Evolutionary conservation across 1,140 invertebrate genomes (phyloP), one percentile per base, ranked within the genome.

Genomic region (Rhagoletis pomonella): DNA sequence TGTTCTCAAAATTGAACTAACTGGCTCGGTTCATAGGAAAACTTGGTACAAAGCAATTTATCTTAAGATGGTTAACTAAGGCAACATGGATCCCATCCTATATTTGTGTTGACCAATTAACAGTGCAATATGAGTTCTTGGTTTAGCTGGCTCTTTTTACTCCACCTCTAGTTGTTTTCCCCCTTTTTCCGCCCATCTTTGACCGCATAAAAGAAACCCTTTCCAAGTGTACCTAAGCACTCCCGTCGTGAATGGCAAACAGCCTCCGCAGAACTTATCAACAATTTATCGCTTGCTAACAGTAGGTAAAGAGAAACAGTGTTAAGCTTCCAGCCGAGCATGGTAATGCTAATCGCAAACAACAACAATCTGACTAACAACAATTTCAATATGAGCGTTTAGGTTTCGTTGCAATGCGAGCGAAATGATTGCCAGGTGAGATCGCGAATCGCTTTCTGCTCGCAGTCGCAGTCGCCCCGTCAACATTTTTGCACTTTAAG

Each of bases 371-470:
- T 17, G 12, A 62, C 4, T n/a, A 4, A 62, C 60, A 62, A 14
- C 60, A 62, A 62, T 14, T 1, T 17, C 17, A 14, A 62, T n/a
- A 62, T 1, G 4, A 62, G 10, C 60, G 4, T n/a, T 17, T 47
- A 44, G 2, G 9, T 12, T 29, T 44, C n/a, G 42, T 64, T 55
- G 39, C 58, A 60, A 58, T 85, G 58, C 84, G 84, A n/a, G 55
- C 17, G 29, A 47, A 86, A 86, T 4, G 77, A 81, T 81, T 50
- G 77, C 77, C 7, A 12, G 6, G 19, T 6, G 77, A 81, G 77
- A 81, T 81, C 47, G 77, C 77, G 42, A 81, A 81, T 81, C 7
- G 77, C 6, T 81, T 39, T 81, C 77, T 44, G 65, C 65, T 67
- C 65, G 65, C 65, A 67, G 65, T 14, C n/a, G 77, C 39, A 9